These are phyloP conservation scores for Sparus aurata DNA, from an alignment of 2,797 vertebrate species.

Conservation along the genomic window DNA sequence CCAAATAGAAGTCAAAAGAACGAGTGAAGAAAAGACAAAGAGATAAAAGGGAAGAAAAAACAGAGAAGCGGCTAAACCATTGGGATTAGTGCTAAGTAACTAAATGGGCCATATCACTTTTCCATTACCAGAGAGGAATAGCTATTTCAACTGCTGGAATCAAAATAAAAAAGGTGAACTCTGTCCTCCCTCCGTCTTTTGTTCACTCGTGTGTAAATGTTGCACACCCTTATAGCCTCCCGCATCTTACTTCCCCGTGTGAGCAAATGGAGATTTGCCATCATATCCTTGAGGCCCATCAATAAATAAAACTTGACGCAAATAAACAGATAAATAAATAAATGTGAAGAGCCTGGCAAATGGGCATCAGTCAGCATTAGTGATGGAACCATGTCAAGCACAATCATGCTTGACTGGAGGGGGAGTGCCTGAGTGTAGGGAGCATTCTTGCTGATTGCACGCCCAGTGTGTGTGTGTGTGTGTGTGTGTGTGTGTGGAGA, in stretches of 20 bases:
- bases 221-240: conserved; percentile 42
- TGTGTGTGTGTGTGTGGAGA: conserved; percentile 12
- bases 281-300: conserved; percentile 79
- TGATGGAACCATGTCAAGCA: conserved; percentile 82
- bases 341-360: conserved; percentile 79
- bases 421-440: conserved; percentile 64
- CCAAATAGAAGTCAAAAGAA: conserved; percentile 74
- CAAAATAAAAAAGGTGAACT: conserved; percentile 80
- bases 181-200: conserved; percentile 49
- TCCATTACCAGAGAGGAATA: conserved; percentile 81
- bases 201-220: conserved; percentile 71
- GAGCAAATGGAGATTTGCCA: conserved; percentile 79
- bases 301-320: conserved; percentile 87
- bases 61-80: conserved; percentile 70
- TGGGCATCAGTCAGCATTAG: conserved; percentile 86
- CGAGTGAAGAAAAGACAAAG: conserved; percentile 55
- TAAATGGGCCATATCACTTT: conserved; percentile 84
- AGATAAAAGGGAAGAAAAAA: conserved; percentile 62
- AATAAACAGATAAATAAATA: conserved; percentile 90
- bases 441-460: conserved; percentile 76
- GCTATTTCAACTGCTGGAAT: conserved; percentile 76
- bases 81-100: conserved; percentile 84
- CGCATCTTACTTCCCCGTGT: conserved; percentile 39
- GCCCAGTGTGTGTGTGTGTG: conserved; percentile 22
- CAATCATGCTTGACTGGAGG: conserved; percentile 79